phyloP scores from a whole-genome alignment of 2,888 invertebrate genomes.

The Lacanobia oleracea region DNA sequence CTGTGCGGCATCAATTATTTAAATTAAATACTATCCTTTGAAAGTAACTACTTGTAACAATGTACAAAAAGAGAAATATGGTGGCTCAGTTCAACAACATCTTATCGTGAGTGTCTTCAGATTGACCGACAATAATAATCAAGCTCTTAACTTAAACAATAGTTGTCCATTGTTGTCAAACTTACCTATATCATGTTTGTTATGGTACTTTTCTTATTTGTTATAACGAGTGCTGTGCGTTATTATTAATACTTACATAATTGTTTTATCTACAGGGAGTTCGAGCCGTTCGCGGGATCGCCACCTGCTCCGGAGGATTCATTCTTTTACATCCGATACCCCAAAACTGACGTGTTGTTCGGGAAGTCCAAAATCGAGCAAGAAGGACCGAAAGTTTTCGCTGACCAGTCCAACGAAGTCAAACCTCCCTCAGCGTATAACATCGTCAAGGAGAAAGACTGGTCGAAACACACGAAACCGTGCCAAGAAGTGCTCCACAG shows the following conservation, averaged over 20 bases:
- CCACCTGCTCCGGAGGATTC: conserved; percentile 94
- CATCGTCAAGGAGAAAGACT: conserved; percentile 84
- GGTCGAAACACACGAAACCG: conserved; percentile 92
- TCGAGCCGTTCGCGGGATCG: conserved; percentile 89
- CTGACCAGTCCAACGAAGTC: conserved; percentile 76
- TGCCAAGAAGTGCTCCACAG: conserved; percentile 92
- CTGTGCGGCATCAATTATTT: conserved; percentile 8
- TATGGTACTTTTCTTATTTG: conserved; percentile 26
- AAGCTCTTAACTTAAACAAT: conserved; percentile 41
- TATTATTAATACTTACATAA: conserved; percentile 28
- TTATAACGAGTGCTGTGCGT: conserved; percentile 28
- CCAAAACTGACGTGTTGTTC: conserved; percentile 84
- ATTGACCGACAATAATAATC: conserved; percentile 46
- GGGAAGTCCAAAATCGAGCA: conserved; percentile 76
- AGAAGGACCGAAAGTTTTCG: conserved; percentile 71
- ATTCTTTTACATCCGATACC: conserved; percentile 92
- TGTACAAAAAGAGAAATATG: conserved; percentile 84
- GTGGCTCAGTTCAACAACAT: conserved; percentile 81
- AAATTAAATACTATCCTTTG: conserved; percentile 1
- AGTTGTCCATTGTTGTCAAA: conserved; percentile 42
- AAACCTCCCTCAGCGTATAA: conserved; percentile 73
- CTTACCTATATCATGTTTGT: conserved; percentile 29
- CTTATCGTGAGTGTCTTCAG: conserved; percentile 78
- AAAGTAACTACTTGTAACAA: conserved; percentile 59
- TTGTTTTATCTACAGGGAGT: conserved; percentile 78